Percentiles rank a stretch among this genome's conserved stretches.
Evolutionary conservation across 1,140 invertebrate species (phyloP).

Genomic region (Drosophila paulistorum): DNA sequence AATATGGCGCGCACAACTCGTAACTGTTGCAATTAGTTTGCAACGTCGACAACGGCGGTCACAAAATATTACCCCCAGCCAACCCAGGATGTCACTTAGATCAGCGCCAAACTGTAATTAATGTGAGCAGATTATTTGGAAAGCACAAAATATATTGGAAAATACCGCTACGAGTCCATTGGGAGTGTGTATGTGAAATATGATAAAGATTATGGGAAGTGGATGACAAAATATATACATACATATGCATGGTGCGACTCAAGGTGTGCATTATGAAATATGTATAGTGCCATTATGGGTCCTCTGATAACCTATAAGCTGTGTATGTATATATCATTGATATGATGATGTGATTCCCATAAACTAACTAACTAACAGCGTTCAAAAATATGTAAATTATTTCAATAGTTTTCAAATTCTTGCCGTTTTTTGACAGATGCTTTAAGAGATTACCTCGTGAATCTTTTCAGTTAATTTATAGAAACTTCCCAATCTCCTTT

Average conservation of each 20-base stretch:
- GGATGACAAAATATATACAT: neutral
- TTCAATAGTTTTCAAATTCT: too few relatives aligned
- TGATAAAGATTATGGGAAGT: constrained; percentile 33
- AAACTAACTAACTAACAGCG: too few relatives aligned
- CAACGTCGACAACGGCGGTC: constrained; percentile 46
- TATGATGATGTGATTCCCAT: too few relatives aligned
- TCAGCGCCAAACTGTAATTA: constrained; percentile 53
- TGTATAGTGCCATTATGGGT: neutral
- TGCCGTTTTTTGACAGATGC: too few relatives aligned
- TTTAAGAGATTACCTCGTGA: too few relatives aligned
- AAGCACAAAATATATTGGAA: constrained; percentile 36
- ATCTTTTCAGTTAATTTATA: too few relatives aligned
- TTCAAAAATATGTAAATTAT: too few relatives aligned
- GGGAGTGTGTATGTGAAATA: constrained; percentile 38
- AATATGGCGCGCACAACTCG: constrained; percentile 62
- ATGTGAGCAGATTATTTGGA: constrained; percentile 56
- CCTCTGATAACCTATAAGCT: too few relatives aligned
- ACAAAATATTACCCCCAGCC: constrained; percentile 54
- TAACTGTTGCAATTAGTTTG: constrained; percentile 72
- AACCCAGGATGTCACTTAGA: constrained; percentile 24
- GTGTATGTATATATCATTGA: too few relatives aligned
- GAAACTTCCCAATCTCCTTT: too few relatives aligned
- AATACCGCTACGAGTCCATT: constrained; percentile 1
- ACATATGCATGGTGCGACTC: neutral
- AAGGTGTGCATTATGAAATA: neutral